Conservation (phyloP, 2,888 invertebrate species). For the Argynnis bischoffii region DNA sequence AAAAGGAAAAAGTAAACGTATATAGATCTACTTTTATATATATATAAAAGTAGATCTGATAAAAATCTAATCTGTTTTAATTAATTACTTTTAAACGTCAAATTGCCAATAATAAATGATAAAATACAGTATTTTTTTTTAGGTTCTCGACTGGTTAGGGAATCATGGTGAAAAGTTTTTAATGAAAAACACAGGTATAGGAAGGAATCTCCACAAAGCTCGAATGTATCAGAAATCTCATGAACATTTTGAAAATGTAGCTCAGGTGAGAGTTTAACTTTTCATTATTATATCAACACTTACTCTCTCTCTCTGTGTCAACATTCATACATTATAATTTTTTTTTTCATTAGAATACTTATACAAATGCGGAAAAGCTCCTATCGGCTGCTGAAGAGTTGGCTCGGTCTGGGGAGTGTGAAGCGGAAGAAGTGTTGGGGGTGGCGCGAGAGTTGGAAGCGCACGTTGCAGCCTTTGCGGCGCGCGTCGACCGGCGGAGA, state of each 20-base stretch:
- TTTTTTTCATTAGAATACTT: conserved; percentile 80
- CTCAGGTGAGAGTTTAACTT: conserved; percentile 87
- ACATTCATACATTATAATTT: no score
- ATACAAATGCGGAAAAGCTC: conserved; percentile 98
- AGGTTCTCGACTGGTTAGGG: conserved; percentile 98
- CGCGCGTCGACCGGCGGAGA: conserved; percentile 94
- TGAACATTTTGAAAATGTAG: conserved; percentile 99
- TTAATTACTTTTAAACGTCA: conserved; percentile 24
- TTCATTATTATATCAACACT: conserved; percentile 1
- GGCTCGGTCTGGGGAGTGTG: conserved; percentile 97
- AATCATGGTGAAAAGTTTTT: conserved; percentile 99
- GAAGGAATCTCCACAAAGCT: conserved; percentile 96
- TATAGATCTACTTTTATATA: no score
- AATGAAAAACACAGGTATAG: conserved; percentile 97
- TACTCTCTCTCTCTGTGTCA: no score
- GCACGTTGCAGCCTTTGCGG: conserved; percentile 96
- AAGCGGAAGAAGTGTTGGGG: conserved; percentile 96
- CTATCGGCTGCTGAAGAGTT: conserved; percentile 97
- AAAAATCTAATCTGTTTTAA: no score
- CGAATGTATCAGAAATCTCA: conserved; percentile 98
- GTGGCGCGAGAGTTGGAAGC: conserved; percentile 97
- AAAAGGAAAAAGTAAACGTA: no score
- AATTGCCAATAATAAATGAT: neutral
- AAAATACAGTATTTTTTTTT: conserved; percentile 39
- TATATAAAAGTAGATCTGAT: no score